A percentile compares a stretch with the other conserved stretches of the same genome.
Conservation (phyloP, 2,797 vertebrate genomes). For the Sebastiscus tertius region DNA sequence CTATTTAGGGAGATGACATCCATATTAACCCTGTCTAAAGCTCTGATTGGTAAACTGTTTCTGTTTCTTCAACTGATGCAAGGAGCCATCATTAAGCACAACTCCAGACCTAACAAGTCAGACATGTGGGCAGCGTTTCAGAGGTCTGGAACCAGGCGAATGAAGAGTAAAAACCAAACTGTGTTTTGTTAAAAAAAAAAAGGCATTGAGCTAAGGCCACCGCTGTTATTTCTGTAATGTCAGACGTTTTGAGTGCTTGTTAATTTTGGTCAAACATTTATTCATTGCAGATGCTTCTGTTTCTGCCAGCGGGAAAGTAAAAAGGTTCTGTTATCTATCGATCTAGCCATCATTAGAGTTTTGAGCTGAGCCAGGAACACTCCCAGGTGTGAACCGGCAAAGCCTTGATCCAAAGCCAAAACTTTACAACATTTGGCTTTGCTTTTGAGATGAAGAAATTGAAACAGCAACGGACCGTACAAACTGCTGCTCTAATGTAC, state of each 20-base stretch:
- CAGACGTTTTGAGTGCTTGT: not conserved
- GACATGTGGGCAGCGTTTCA: not conserved
- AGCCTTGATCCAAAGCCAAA: conserved; percentile 14
- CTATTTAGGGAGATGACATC: not conserved
- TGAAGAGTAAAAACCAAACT: not conserved
- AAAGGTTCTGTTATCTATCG: not conserved
- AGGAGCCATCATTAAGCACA: not conserved
- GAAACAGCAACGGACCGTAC: not conserved
- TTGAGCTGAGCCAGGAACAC: conserved; percentile 6
- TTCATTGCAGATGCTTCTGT: not conserved
- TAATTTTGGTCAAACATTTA: not conserved
- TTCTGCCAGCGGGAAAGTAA: not conserved
- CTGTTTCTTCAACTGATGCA: not conserved
- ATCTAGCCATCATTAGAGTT: not conserved
- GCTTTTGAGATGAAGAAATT: not conserved
- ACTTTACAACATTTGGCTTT: not conserved
- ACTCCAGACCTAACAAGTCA: not conserved
- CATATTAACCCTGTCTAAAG: not conserved
- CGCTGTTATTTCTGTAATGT: not conserved
- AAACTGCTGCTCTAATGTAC: not conserved
- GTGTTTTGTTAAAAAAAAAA: not conserved
- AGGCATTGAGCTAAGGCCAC: not conserved
- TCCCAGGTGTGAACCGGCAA: not conserved
- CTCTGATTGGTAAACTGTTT: not conserved
- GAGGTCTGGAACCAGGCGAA: not conserved